Evolutionary conservation across 1,140 invertebrate genomes (phyloP), one percentile per base, ranked within the genome.

Genomic region (Homalodisca vitripennis): DNA sequence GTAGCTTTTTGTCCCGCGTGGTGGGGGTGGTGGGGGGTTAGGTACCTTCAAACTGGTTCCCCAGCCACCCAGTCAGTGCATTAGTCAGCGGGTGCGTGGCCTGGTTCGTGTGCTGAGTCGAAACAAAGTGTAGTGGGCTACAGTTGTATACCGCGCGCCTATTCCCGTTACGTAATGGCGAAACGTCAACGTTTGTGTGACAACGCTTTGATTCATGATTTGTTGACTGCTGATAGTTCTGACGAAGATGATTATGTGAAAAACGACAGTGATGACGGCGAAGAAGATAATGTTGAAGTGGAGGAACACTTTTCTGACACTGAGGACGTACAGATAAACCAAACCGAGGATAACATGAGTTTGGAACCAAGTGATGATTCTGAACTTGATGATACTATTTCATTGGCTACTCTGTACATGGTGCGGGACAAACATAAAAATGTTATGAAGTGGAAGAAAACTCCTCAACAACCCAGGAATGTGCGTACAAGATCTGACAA

Each of bases 61-160:
- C 17, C 30, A 64, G n/a, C n/a, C n/a, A n/a, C n/a, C n/a, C n/a
- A 14, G 62, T 64, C 29, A 64, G 62, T 64, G 62, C 26, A 17
- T 13, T 6, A 2, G n/a, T 1, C 17, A 17, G 34, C 62, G 31
- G 13, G 10, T 17, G 13, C 3, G 62, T 20, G 62, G 30, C 13
- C 20, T 24, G 62, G 30, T 32, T n/a, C 13, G 30, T n/a, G 62
- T 64, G 62, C 27, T 64, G 20, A 12, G 6, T 24, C 3, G 3
- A 20, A 12, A 6, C 48, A 53, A 53, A 53, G 48, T 64, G 29
- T 30, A n/a, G 17, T 64, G 62, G 62, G 29, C 12, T 64, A 41
- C 62, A 64, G 17, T 20, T 64, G 62, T 64, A 64, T 6, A 27
- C 62, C 26, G 62, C 62, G 62, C 62, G 31, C 29, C 17, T 64